Conservation (phyloP, 2,113 vertebrate species). For the Struthio camelus region DNA sequence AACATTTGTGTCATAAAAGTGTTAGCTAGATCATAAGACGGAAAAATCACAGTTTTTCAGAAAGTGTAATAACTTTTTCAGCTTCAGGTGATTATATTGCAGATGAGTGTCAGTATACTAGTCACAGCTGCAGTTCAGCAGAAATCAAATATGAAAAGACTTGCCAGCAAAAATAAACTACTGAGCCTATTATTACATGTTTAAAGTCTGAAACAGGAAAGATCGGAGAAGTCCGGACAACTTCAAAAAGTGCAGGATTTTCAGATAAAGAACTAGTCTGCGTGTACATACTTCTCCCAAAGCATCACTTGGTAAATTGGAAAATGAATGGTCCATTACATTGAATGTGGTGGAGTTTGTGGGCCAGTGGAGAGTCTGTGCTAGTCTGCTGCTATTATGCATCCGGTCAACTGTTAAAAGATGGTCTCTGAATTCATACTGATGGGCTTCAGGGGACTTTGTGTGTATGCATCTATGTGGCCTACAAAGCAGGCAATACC, state of each 20-base stretch:
- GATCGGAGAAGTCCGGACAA: neutral
- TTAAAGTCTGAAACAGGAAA: neutral
- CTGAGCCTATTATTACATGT: neutral
- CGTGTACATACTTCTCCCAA: neutral
- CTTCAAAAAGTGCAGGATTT: neutral
- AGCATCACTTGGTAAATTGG: neutral
- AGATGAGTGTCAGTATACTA: neutral
- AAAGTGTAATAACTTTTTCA: neutral
- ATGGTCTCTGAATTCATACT: neutral
- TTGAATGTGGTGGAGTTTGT: neutral
- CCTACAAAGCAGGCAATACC: neutral
- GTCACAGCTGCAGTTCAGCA: neutral
- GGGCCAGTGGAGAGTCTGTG: neutral
- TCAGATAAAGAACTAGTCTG: neutral
- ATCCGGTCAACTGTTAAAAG: neutral
- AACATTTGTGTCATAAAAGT: neutral
- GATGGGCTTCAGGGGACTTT: neutral
- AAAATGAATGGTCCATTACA: neutral
- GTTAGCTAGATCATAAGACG: neutral
- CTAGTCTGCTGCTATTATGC: neutral
- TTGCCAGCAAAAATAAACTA: neutral
- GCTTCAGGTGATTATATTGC: neutral
- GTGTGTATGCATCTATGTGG: neutral
- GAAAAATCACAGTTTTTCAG: neutral
- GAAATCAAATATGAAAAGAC: neutral